Conservation (phyloP, 2,113 vertebrate genomes). For the Ranitomeya imitator region DNA sequence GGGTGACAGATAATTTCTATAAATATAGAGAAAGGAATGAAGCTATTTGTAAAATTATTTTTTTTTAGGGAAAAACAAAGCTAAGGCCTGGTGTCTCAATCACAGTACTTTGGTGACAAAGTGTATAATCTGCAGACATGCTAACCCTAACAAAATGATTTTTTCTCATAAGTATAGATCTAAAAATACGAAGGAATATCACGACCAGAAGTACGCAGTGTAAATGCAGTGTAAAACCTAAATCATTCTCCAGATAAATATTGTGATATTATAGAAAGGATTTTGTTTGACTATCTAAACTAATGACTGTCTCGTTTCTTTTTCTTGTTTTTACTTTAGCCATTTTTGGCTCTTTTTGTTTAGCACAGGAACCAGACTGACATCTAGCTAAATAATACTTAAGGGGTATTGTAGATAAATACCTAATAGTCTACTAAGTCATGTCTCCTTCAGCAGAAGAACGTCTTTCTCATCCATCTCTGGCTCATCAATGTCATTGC, state of each 20-base stretch:
- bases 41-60: constrained; percentile 4
- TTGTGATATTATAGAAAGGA: constrained; percentile 23
- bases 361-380: neutral
- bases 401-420: neutral
- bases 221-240: constrained; percentile 30
- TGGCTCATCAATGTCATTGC: neutral
- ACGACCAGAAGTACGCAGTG: constrained; percentile 28
- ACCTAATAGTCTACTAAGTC: neutral
- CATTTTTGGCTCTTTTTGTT: constrained; percentile 4
- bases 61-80: neutral
- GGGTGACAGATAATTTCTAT: neutral
- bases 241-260: constrained; percentile 44
- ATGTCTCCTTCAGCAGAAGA: neutral
- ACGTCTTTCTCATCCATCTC: neutral
- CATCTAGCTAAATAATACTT: neutral
- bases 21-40: constrained; percentile 10
- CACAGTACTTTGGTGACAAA: neutral
- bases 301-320: neutral
- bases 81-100: neutral
- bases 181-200: constrained; percentile 43
- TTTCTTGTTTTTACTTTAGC: neutral
- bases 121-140: constrained; percentile 23
- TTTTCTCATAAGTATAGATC: constrained; percentile 44
- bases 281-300: constrained; percentile 32
- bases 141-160: constrained; percentile 19